phyloP scores from a whole-genome alignment of 2,888 invertebrate genomes.

The Encarsia formosa region DNA sequence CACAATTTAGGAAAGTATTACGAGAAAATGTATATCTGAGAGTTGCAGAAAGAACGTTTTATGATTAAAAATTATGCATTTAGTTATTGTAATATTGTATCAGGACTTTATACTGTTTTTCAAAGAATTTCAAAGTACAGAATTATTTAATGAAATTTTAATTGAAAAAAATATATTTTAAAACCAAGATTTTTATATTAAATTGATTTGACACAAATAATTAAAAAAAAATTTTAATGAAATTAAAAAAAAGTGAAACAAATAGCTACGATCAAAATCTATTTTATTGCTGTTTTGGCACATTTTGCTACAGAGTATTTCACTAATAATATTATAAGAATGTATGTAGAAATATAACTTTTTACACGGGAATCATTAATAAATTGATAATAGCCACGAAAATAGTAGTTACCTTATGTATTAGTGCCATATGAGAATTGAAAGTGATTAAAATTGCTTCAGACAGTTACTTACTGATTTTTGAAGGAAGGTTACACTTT shows the following conservation, averaged over 20 bases:
- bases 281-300: constrained; percentile 24
- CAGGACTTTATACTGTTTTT: too few species aligned
- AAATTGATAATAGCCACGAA: constrained; percentile 9
- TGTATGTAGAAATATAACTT: constrained; percentile 19
- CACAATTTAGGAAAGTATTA: constrained; percentile 20
- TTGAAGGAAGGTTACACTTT: too few species aligned
- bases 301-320: constrained; percentile 30
- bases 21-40: constrained; percentile 16
- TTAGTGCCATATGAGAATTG: constrained; percentile 23
- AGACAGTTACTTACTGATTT: too few species aligned
- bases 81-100: too few species aligned
- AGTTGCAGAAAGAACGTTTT: constrained; percentile 8
- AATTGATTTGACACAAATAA: not conserved
- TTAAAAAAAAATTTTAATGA: not conserved
- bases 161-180: too few species aligned
- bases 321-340: constrained; percentile 22
- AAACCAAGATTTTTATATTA: not conserved
- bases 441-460: constrained; percentile 15
- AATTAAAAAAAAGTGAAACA: constrained; percentile 12
- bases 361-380: constrained; percentile 23
- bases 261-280: constrained; percentile 18
- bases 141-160: constrained; percentile 26
- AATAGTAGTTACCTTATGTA: constrained; percentile 19
- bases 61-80: constrained; percentile 15
- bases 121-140: too few species aligned